phyloP scores from a whole-genome alignment of 2,113 vertebrate species.

The Thermophis baileyi region DNA sequence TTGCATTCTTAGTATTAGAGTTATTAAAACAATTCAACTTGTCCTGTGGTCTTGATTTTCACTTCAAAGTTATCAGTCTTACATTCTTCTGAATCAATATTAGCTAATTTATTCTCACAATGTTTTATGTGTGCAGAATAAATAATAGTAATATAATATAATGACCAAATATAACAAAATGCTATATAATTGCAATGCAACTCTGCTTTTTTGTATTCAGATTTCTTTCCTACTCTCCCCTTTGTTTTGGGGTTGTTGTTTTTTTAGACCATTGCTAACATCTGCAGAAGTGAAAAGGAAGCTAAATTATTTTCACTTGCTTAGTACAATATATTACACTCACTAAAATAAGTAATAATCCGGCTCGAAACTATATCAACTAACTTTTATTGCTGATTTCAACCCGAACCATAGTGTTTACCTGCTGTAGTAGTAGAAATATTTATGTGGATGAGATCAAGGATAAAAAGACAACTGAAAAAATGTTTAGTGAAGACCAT shows the following conservation, averaged over 20 bases:
- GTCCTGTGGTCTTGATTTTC: not conserved
- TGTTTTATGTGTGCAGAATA: not conserved
- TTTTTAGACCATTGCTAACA: not conserved
- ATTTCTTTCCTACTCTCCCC: not conserved
- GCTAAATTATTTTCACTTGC: not conserved
- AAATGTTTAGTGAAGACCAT: not conserved
- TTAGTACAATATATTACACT: not conserved
- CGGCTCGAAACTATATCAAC: not conserved
- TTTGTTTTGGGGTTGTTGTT: not conserved
- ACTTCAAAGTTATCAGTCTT: not conserved
- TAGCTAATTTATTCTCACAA: not conserved
- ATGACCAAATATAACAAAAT: not conserved
- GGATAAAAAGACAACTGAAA: not conserved
- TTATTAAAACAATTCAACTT: fast-evolving
- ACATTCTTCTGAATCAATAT: not conserved
- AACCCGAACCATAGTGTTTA: too few species aligned
- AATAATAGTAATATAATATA: not conserved
- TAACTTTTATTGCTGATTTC: not conserved
- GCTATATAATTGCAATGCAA: not conserved
- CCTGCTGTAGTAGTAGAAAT: not conserved
- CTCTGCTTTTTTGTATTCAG: not conserved
- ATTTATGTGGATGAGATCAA: not conserved
- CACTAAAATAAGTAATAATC: not conserved
- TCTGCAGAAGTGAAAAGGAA: not conserved
- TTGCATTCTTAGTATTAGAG: not conserved